Base-by-base conservation (phyloP, 2,797 vertebrate species). In the Chaenodraco wilsoni region DNA sequence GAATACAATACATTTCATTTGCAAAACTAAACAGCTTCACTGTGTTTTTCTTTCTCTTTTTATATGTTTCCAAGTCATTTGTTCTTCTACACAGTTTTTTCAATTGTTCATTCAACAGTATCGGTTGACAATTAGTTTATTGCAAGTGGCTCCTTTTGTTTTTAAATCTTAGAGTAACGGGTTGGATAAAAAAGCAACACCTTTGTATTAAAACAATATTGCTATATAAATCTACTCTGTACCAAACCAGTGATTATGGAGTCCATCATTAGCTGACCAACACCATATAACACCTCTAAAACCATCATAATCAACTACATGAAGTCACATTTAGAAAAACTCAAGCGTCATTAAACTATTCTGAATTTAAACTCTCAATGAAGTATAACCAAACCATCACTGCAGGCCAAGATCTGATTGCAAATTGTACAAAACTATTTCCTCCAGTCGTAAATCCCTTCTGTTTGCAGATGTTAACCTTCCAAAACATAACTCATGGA, bases 391-490 rank as follows among this genome's bases (percentile, higher is more conserved):
- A 12, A 14, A 58, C 48, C 46, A 14, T 69, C 33, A 44, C 41
- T 4, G 19, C 27, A 50, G 50, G 81, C 83, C 86, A 84, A 84
- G 79, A 69, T 83, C 69, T 86, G 84, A 84, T 88, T 87, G 77
- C 61, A 19, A 84, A 84, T 72, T 74, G 68, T 84, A 85, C 64
- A 66, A 57, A 88, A 79, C 76, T 60, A 84, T 89, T 89, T 87
- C 69, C 80, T 71, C 17, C 56, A 23, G 48, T 74, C 85, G 80
- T 86, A 88, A 88, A 89, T 90, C 76, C 58, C 76, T 59, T 75
- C 55, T 69, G 78, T 85, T 88, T 86, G 82, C 79, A 87, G 76
- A 84, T 87, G 83, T 84, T 85, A 74, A 74, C 65, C 78, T 81
- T 88, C 83, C 71, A 83, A 81, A 87, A 76, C 76, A 79, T 73